These are phyloP conservation scores for Adela reaumurella DNA, from an alignment of 2,888 invertebrate genomes.

Conservation along the genomic window DNA sequence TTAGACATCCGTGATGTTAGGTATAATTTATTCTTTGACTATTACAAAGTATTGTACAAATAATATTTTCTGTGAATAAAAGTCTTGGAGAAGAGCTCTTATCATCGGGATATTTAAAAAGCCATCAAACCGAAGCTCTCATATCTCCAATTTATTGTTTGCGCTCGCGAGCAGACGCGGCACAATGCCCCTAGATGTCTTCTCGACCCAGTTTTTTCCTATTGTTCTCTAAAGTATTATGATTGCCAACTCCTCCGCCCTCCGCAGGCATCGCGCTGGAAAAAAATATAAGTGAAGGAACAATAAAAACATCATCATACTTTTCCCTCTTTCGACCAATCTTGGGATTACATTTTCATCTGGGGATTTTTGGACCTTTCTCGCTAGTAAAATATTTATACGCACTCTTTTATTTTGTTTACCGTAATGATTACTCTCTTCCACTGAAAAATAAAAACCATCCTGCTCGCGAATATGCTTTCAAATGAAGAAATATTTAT, in stretches of 20 bases:
- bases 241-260: neutral
- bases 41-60: no score
- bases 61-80: no score
- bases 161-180: neutral
- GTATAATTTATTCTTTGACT: no score
- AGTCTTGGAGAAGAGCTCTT: no score
- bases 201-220: neutral
- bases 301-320: neutral
- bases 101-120: neutral
- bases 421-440: constrained; percentile 2
- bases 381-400: neutral
- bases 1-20: no score
- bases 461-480: no score
- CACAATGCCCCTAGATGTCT: neutral
- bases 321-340: neutral
- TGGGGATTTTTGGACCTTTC: neutral
- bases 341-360: neutral
- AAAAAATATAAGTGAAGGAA: neutral
- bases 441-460: no score
- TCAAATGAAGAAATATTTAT: no score
- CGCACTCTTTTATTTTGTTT: neutral
- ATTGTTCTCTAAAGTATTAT: neutral
- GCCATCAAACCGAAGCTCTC: neutral
- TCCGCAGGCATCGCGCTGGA: neutral
- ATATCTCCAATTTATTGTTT: neutral